These are phyloP conservation scores for Odontamblyopus lacepedii DNA, from an alignment of 2,797 vertebrate species.

Conservation along the genomic window DNA sequence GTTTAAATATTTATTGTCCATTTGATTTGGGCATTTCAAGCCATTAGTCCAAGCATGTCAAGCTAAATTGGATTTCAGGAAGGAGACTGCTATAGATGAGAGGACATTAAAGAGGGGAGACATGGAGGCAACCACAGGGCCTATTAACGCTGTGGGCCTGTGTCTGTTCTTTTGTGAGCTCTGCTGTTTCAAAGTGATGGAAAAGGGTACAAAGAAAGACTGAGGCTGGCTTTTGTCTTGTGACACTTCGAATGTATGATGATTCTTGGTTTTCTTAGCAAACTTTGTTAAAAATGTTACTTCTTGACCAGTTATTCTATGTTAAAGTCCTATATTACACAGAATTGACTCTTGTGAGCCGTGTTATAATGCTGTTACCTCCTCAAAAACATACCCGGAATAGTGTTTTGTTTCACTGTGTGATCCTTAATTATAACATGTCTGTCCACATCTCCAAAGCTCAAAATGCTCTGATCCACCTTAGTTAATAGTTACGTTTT, in stretches of 20 bases:
- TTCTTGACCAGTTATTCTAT: constrained; percentile 12
- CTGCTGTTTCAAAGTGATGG: constrained; percentile 41
- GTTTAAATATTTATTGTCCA: constrained; percentile 51
- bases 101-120: constrained; percentile 47
- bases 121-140: constrained; percentile 26
- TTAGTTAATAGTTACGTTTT: no score
- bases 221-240: constrained; percentile 17
- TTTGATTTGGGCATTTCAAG: constrained; percentile 50
- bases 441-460: no score
- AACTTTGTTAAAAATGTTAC: background rate
- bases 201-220: constrained; percentile 30
- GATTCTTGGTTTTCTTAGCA: background rate
- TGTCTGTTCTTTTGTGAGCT: constrained; percentile 51
- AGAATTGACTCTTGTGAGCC: no score
- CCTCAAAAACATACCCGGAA: no score
- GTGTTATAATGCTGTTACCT: no score
- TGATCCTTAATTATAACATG: no score
- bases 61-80: constrained; percentile 51
- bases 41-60: constrained; percentile 41
- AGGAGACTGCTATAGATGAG: constrained; percentile 42
- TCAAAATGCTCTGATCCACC: no score
- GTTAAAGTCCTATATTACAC: no score
- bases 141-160: constrained; percentile 48
- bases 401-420: no score
- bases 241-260: constrained; percentile 21